A percentile compares a stretch with the other conserved stretches of the same genome.
Conservation (phyloP, 1,140 invertebrate genomes). For the Mercenaria mercenaria region DNA sequence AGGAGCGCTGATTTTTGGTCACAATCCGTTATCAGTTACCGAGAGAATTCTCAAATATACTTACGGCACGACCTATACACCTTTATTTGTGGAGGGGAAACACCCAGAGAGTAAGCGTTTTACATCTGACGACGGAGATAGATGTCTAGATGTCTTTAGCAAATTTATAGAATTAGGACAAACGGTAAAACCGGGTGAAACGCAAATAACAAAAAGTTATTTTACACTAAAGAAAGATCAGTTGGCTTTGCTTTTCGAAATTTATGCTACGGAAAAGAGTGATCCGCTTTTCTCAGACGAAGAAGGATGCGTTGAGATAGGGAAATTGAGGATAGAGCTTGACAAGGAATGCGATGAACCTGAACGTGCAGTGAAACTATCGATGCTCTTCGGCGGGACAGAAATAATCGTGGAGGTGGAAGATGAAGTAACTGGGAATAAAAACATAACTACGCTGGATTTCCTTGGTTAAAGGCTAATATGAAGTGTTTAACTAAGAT, state of each 20-base stretch:
- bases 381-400: neutral
- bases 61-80: conserved; percentile 33
- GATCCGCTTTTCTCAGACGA: neutral
- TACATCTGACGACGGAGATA: neutral
- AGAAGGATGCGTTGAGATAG: neutral
- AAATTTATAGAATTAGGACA: neutral
- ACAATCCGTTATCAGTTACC: conserved; percentile 44
- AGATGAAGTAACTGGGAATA: neutral
- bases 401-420: neutral
- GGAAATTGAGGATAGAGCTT: neutral
- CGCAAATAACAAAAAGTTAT: neutral
- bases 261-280: neutral
- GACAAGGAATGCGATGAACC: neutral
- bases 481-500: too few species aligned
- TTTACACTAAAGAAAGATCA: neutral
- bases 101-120: neutral
- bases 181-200: neutral
- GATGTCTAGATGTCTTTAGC: neutral
- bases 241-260: neutral
- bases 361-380: neutral
- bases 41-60: conserved; percentile 54
- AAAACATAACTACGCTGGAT: neutral
- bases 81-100: neutral
- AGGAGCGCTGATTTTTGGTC: conserved; percentile 66
- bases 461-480: neutral